phyloP scores from a whole-genome alignment of 1,140 invertebrate species.

The Lasioglossum baleicum region DNA sequence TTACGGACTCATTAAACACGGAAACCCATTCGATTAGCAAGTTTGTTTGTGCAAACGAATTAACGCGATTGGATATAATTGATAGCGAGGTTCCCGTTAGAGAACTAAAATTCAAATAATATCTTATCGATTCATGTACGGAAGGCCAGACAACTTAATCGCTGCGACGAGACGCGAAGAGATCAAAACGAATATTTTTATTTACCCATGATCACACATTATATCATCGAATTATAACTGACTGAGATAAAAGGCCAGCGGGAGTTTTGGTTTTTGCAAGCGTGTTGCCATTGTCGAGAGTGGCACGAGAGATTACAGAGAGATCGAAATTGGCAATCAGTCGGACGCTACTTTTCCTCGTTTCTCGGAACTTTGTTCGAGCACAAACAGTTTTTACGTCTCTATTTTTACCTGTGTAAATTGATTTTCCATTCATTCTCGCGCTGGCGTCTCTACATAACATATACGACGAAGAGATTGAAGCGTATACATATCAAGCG shows the following conservation, averaged over 20 bases:
- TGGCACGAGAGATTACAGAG: no score
- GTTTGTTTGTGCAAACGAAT: neutral
- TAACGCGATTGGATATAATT: neutral
- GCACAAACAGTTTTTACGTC: neutral
- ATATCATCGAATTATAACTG: neutral
- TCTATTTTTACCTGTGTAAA: conserved; percentile 26
- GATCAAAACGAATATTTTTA: neutral
- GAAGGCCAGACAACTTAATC: neutral
- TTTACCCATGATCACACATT: neutral
- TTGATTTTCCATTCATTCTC: neutral
- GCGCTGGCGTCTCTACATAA: neutral
- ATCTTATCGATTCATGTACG: neutral
- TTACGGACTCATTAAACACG: neutral
- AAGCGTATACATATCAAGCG: neutral
- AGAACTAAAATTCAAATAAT: neutral
- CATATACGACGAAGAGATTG: neutral
- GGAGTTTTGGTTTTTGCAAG: no score
- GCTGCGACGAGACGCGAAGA: neutral
- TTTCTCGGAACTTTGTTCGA: neutral
- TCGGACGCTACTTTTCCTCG: no score
- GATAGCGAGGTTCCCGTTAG: neutral
- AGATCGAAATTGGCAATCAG: no score
- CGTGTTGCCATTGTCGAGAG: no score
- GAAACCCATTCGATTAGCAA: neutral
- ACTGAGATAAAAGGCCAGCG: no score